phyloP scores from a whole-genome alignment of 1,140 invertebrate genomes.

The Riptortus pedestris region DNA sequence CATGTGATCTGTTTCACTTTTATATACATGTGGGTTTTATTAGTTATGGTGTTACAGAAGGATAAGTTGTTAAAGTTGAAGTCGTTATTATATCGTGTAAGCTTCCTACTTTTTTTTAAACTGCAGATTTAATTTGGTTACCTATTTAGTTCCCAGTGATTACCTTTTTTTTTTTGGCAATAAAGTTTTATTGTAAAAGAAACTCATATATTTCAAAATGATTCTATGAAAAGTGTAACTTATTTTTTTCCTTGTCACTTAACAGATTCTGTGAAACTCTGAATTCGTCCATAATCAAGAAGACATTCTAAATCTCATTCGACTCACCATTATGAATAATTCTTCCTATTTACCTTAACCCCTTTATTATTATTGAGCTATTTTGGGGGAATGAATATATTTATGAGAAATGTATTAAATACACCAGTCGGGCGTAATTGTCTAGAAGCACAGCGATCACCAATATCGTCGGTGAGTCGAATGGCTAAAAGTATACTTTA shows the following conservation, averaged over 20 bases:
- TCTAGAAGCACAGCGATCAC: constrained; percentile 14
- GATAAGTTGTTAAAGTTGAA: constrained; percentile 25
- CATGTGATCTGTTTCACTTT: background rate
- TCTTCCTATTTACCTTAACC: background rate
- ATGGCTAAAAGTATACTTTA: background rate
- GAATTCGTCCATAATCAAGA: too few relatives aligned
- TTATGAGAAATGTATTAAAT: constrained; percentile 18
- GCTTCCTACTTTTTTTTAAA: too few relatives aligned
- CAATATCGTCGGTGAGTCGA: constrained; percentile 10
- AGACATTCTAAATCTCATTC: too few relatives aligned
- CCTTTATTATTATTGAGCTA: background rate
- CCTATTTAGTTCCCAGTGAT: too few relatives aligned
- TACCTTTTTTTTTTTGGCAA: too few relatives aligned
- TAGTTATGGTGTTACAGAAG: constrained; percentile 20
- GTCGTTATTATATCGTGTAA: constrained; percentile 24
- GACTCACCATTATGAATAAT: constrained; percentile 1
- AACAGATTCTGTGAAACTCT: too few relatives aligned
- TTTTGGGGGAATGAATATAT: constrained; percentile 11
- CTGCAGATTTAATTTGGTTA: too few relatives aligned
- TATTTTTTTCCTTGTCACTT: too few relatives aligned
- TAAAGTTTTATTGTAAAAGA: too few relatives aligned
- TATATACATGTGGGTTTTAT: too few relatives aligned
- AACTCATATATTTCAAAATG: too few relatives aligned
- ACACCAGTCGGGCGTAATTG: constrained; percentile 2
- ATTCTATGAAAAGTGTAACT: too few relatives aligned